A percentile compares a stretch with the other conserved stretches of the same genome.
Evolutionary conservation across 2,888 invertebrate genomes (phyloP).

Genomic region (Lasius platythorax): DNA sequence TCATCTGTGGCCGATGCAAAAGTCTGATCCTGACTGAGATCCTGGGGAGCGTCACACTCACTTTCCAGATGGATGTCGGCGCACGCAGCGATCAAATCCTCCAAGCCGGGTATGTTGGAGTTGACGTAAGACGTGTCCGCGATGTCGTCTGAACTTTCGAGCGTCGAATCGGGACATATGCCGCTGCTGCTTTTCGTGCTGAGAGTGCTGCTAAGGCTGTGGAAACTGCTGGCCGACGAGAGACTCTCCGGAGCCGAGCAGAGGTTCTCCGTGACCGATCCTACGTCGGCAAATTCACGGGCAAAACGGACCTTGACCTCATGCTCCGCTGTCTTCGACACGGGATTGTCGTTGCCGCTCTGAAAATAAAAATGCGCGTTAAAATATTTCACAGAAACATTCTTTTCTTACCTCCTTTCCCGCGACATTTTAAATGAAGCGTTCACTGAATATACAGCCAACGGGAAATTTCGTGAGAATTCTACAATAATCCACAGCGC

Average conservation of each 20-base stretch:
- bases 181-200: slow-evolving; percentile 80
- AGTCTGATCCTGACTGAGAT: slow-evolving; percentile 79
- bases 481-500: not conserved
- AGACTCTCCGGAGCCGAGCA: slow-evolving; percentile 72
- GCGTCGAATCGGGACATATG: slow-evolving; percentile 69
- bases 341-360: slow-evolving; percentile 65
- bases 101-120: slow-evolving; percentile 78
- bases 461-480: not conserved
- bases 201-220: slow-evolving; percentile 79
- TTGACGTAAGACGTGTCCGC: slow-evolving; percentile 75
- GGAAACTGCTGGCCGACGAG: slow-evolving; percentile 82
- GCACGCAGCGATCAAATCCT: slow-evolving; percentile 81
- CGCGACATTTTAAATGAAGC: not conserved
- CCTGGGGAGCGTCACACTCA: slow-evolving; percentile 56
- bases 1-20: slow-evolving; percentile 79
- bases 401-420: not conserved
- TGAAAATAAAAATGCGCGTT: slow-evolving; percentile 53
- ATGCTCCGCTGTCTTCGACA: slow-evolving; percentile 74
- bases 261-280: slow-evolving; percentile 44
- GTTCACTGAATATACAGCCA: not conserved
- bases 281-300: slow-evolving; percentile 81
- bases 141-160: slow-evolving; percentile 70
- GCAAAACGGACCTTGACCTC: slow-evolving; percentile 82
- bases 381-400: not conserved
- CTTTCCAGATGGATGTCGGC: slow-evolving; percentile 75